A percentile compares a stretch with the other conserved stretches of the same genome.
Evolutionary conservation across 2,888 invertebrate species (phyloP).

Genomic region (Trissoscelio sp.): DNA sequence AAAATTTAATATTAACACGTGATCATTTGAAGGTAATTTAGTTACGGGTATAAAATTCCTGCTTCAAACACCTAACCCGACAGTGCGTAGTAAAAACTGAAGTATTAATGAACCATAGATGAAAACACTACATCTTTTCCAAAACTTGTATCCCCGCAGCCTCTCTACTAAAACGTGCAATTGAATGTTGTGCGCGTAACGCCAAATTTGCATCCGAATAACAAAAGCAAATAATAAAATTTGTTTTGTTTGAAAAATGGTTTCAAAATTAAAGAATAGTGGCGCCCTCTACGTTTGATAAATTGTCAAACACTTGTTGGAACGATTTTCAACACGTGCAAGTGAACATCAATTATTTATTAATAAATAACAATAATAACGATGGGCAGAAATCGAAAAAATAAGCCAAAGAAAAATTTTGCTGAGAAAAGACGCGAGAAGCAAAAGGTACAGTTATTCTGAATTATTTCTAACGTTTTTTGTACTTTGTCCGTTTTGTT

Average conservation of each 20-base stretch:
- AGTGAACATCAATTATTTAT: slow-evolving; percentile 19
- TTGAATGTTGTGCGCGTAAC: slow-evolving; percentile 16
- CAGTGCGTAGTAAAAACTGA: not conserved
- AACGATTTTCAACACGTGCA: slow-evolving; percentile 32
- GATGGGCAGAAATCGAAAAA: slow-evolving; percentile 80
- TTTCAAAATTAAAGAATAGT: no score
- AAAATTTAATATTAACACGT: slow-evolving; percentile 28
- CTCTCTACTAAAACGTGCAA: no score
- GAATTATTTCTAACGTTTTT: not conserved
- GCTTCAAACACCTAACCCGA: not conserved
- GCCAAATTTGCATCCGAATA: slow-evolving; percentile 47
- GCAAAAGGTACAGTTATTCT: slow-evolving; percentile 80
- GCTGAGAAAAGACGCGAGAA: slow-evolving; percentile 82
- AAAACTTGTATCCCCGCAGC: not conserved
- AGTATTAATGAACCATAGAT: not conserved
- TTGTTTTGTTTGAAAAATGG: slow-evolving; percentile 26
- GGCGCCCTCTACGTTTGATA: no score
- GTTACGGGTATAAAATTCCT: slow-evolving; percentile 5
- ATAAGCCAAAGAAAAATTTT: slow-evolving; percentile 80
- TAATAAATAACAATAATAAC: slow-evolving; percentile 18
- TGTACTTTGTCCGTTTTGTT: slow-evolving; percentile 1
- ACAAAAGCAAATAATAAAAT: slow-evolving; percentile 50
- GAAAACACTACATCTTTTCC: not conserved
- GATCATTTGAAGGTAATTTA: slow-evolving; percentile 26
- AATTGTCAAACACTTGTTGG: slow-evolving; percentile 50